Evolutionary conservation across 2,797 vertebrate species (phyloP).

Genomic region (Notoglanidium macrostoma): DNA sequence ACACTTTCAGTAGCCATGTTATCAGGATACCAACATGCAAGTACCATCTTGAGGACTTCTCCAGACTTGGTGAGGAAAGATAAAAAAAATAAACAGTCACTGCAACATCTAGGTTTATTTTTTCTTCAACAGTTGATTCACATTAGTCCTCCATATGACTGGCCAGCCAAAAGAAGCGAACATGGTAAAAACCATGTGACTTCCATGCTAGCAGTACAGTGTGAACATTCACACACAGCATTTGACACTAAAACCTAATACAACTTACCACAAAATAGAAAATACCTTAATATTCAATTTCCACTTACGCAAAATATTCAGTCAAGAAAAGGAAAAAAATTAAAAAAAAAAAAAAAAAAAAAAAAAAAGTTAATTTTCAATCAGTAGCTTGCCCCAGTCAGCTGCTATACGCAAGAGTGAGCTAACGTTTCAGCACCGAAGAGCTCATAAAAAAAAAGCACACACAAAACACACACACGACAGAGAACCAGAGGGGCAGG

Average conservation of each 20-base stretch:
- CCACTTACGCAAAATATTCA: neutral
- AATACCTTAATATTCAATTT: neutral
- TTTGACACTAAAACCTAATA: neutral
- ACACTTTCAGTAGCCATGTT: too few species aligned
- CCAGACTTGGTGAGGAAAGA: neutral
- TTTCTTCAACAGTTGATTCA: neutral
- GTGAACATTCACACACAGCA: neutral
- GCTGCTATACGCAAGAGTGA: neutral
- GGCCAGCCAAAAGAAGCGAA: neutral
- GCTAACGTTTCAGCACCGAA: neutral
- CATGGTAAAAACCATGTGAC: neutral
- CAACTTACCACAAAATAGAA: neutral
- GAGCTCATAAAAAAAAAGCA: neutral
- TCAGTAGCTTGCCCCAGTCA: neutral
- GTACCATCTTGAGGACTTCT: too few species aligned
- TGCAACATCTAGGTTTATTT: neutral
- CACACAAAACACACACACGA: neutral
- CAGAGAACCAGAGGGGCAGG: neutral
- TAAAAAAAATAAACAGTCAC: neutral
- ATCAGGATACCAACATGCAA: too few species aligned
- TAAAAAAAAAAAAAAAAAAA: too few species aligned
- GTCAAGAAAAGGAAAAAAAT: neutral
- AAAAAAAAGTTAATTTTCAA: neutral
- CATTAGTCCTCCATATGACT: neutral
- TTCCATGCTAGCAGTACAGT: neutral